Conservation (phyloP, 2,113 vertebrate genomes). For the Synodontis membranacea region DNA sequence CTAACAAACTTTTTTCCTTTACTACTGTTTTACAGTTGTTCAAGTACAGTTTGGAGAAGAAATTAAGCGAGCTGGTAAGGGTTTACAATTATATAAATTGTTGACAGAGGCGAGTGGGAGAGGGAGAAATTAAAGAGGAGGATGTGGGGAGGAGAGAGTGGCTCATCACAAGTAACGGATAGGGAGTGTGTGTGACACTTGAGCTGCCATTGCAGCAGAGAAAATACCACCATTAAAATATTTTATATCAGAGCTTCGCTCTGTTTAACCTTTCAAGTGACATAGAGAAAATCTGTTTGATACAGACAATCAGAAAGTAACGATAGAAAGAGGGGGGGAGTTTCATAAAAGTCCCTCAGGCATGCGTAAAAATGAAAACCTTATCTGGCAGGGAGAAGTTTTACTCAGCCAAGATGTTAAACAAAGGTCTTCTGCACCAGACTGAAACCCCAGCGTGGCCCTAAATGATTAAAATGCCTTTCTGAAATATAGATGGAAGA, state of each 20-base stretch:
- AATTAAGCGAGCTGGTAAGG: constrained; percentile 90
- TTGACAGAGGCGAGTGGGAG: constrained; percentile 72
- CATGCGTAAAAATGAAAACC: constrained; percentile 58
- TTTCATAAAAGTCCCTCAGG: constrained; percentile 64
- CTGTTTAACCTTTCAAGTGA: constrained; percentile 71
- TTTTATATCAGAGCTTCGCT: constrained; percentile 74
- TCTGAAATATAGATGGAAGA: background rate
- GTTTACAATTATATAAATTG: constrained; percentile 70
- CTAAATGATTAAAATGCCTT: constrained; percentile 8
- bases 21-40: constrained; percentile 82
- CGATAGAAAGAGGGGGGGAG: constrained; percentile 58
- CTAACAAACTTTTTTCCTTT: constrained; percentile 46
- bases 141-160: constrained; percentile 63
- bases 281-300: constrained; percentile 64
- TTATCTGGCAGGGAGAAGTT: constrained; percentile 54
- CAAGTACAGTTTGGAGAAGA: constrained; percentile 93
- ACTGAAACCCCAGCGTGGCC: background rate
- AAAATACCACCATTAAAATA: constrained; percentile 80
- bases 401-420: constrained; percentile 55
- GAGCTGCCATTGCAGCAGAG: constrained; percentile 70
- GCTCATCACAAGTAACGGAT: constrained; percentile 76
- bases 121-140: constrained; percentile 68
- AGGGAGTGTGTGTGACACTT: constrained; percentile 78
- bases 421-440: constrained; percentile 48
- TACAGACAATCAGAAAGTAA: constrained; percentile 75